Conservation (phyloP, 2,888 invertebrate genomes). For the Xanthia icteritia region DNA sequence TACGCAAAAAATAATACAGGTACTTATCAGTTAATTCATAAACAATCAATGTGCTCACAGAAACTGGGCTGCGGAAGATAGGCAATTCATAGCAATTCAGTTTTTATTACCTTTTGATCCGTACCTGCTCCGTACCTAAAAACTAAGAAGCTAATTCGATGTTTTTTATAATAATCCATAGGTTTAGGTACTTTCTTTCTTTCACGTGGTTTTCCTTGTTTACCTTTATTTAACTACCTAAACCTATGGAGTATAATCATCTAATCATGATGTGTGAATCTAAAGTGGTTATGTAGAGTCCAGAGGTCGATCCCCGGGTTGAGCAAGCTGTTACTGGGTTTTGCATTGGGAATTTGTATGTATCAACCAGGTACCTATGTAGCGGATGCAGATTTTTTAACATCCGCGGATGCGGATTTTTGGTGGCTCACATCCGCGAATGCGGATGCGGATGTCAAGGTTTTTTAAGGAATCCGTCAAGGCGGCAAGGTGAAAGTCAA, state of each 20-base stretch:
- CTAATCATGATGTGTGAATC: background rate
- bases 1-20: conserved; percentile 62
- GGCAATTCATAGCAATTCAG: background rate
- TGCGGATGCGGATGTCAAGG: too few relatives aligned
- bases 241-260: too few relatives aligned
- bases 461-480: too few relatives aligned
- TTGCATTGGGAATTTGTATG: background rate
- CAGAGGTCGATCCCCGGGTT: background rate
- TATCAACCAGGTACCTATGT: too few relatives aligned
- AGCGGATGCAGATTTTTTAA: too few relatives aligned
- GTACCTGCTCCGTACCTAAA: background rate
- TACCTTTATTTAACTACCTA: too few relatives aligned
- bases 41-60: conserved; percentile 30
- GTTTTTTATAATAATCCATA: conserved; percentile 10
- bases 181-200: too few relatives aligned
- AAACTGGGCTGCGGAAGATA: conserved; percentile 4
- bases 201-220: too few relatives aligned
- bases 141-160: background rate
- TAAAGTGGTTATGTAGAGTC: background rate
- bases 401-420: too few relatives aligned
- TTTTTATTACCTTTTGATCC: conserved; percentile 16
- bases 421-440: too few relatives aligned
- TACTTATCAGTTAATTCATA: conserved; percentile 29
- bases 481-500: too few relatives aligned
- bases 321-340: background rate